Evolutionary conservation across 2,113 vertebrate genomes (phyloP), one percentile per base, ranked within the genome.

Genomic region (Leucopsar rothschildi): DNA sequence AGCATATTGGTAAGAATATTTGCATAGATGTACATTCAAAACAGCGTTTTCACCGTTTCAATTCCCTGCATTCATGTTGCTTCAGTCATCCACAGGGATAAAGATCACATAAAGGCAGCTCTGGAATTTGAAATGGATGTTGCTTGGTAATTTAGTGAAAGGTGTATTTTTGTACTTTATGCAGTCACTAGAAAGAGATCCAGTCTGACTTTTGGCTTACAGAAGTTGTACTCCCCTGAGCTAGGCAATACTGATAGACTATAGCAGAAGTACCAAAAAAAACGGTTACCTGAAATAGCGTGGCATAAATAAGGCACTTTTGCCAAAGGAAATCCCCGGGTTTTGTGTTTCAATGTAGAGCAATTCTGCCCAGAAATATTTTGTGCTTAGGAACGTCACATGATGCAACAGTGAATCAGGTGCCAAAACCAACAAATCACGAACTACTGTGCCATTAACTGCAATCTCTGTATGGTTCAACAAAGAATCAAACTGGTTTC

Each of bases 401-500:
- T 57, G 69, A 92, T 88, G 70, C 88, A 82, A 71, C 69, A 90
- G 57, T 53, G 55, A 87, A 71, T 65, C 53, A 56, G 84, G 70
- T 82, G 92, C 93, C 93, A 86, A 97, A 92, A 56, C 49, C 68
- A 83, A 87, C 29, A 59, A 18, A 53, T 86, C 47, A 59, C 61
- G n/a, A 77, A 82, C 49, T 45, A 69, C 39, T 81, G 10, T 21
- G 27, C 28, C 21, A 87, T 87, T 70, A 86, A 79, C 60, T 90
- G 52, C 81, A 70, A 52, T 52, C 53, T 89, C 93, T 80, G 35
- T 95, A 93, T 88, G 96, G 96, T 85, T 97, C 97, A 97, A 98
- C 95, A 96, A 92, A 94, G 96, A 98, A 97, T 98, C 97, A 98
- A 98, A 98, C 97, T 97, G 98, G 97, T 97, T 98, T 92, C 93